Conservation (phyloP, 2,888 invertebrate genomes). For the Trypoxylon attenuatum region DNA sequence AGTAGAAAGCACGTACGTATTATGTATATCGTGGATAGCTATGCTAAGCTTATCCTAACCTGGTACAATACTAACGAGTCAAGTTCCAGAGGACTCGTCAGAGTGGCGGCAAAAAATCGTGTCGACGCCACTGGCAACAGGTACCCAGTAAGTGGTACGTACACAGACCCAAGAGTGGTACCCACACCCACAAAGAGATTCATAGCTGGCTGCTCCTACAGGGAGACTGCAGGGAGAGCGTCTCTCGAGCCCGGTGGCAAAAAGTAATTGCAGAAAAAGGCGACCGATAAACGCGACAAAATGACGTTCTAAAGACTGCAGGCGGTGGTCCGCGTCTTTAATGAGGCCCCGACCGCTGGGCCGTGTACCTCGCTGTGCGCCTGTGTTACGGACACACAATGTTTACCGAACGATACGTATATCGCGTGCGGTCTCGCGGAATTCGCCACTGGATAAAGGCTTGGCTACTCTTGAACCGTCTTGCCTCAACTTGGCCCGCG, state of each 20-base stretch:
- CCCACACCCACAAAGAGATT: slow-evolving; percentile 1
- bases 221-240: not conserved
- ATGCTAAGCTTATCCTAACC: not conserved
- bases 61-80: not conserved
- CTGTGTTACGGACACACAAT: not conserved
- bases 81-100: not conserved
- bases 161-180: slow-evolving; percentile 1
- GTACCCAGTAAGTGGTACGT: slow-evolving; percentile 4
- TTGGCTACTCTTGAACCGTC: no score
- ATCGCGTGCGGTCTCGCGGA: slow-evolving; percentile 28
- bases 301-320: slow-evolving; percentile 64
- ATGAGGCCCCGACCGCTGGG: slow-evolving; percentile 50
- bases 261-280: slow-evolving; percentile 66
- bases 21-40: not conserved
- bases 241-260: slow-evolving; percentile 42
- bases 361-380: slow-evolving; percentile 34
- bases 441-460: slow-evolving; percentile 43
- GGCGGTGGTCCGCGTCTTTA: slow-evolving; percentile 57
- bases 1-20: not conserved
- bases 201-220: no score
- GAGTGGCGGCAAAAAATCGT: not conserved
- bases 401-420: not conserved
- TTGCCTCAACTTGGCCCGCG: slow-evolving; percentile 10
- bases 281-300: slow-evolving; percentile 64
- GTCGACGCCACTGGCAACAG: slow-evolving; percentile 13